These are phyloP conservation scores for Halisarca cf. caerulea DNA, from an alignment of 37 sponge, comb jelly and placozoan species.

Conservation along the genomic window DNA sequence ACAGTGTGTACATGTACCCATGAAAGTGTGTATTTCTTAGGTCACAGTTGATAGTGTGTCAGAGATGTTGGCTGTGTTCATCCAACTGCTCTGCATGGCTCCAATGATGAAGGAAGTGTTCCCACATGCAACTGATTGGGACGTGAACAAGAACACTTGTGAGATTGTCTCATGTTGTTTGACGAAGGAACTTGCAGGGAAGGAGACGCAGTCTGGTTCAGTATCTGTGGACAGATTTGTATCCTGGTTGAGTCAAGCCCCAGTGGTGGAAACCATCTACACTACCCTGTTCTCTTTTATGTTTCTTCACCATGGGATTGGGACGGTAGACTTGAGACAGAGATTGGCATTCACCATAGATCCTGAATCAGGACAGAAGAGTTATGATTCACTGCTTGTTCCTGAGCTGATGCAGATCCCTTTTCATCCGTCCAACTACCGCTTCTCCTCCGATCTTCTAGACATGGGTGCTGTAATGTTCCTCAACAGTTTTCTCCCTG, in stretches of 20 bases:
- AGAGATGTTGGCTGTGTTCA: not conserved
- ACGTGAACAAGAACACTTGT: not conserved
- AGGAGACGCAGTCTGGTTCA: no score
- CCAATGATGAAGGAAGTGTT: not conserved
- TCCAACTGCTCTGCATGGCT: not conserved
- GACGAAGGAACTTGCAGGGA: not conserved
- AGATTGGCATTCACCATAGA: not conserved
- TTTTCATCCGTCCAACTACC: not conserved
- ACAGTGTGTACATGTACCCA: no score
- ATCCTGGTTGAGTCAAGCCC: not conserved
- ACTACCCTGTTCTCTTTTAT: constrained; percentile 1
- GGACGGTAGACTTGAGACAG: not conserved
- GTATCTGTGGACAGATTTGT: not conserved
- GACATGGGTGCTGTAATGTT: constrained; percentile 32
- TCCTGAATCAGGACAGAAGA: not conserved
- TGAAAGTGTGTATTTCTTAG: not conserved
- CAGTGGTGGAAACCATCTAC: not conserved
- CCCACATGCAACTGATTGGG: not conserved
- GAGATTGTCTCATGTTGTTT: not conserved
- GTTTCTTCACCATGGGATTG: not conserved
- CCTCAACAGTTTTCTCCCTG: constrained; percentile 23
- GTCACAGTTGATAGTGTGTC: not conserved
- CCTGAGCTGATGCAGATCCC: not conserved
- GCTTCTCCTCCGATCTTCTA: constrained; percentile 44
- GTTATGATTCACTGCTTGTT: not conserved